phyloP scores from a whole-genome alignment of 2,888 invertebrate species.

The Meta bourneti region DNA sequence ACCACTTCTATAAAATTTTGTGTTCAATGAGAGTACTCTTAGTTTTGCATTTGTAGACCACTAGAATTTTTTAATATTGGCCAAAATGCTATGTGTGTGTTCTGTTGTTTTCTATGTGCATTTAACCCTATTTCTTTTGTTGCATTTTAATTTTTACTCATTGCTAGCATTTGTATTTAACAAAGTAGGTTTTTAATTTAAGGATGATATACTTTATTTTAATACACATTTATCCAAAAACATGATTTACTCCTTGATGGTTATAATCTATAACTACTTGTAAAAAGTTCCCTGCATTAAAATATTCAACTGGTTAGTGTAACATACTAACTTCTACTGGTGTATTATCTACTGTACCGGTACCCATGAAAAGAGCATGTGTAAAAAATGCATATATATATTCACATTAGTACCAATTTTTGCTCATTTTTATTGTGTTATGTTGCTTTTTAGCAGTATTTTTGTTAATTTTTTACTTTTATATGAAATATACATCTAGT shows the following conservation, averaged over 20 bases:
- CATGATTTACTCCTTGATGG: neutral
- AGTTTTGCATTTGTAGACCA: too few relatives aligned
- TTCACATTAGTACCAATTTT: neutral
- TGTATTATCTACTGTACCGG: neutral
- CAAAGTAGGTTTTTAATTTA: neutral
- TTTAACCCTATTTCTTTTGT: neutral
- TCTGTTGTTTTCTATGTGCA: neutral
- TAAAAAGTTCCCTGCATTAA: neutral
- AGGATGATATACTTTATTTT: neutral
- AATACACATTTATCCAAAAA: neutral
- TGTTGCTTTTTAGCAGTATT: constrained; percentile 58
- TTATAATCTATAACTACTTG: neutral
- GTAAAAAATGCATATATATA: neutral
- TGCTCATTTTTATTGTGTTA: constrained; percentile 65
- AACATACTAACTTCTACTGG: neutral
- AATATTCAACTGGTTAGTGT: neutral
- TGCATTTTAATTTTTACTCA: neutral
- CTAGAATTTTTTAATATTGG: neutral
- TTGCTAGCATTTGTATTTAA: neutral
- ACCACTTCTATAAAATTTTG: too few relatives aligned
- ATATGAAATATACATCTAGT: constrained; percentile 57
- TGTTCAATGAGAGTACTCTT: too few relatives aligned
- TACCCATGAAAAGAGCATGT: neutral
- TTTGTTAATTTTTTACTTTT: constrained; percentile 67
- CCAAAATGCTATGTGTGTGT: neutral